Evolutionary conservation across 2,797 vertebrate species (phyloP), one percentile per base, ranked within the genome.

Genomic region (Parotocinclus haroldoi): DNA sequence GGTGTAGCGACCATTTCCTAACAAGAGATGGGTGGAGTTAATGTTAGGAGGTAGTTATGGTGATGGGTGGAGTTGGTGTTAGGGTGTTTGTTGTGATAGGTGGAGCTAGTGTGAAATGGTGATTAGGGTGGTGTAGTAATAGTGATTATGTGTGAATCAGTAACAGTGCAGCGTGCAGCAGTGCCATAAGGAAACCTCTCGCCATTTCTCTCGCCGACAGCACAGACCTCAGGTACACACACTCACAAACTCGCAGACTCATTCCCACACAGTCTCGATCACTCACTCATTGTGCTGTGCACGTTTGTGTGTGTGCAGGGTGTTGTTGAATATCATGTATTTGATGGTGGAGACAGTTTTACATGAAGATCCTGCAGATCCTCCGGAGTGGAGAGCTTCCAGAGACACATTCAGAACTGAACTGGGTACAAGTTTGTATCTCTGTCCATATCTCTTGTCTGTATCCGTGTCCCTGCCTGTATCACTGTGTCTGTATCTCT

Each of bases 121-220:
- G 27, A 5, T 5, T 42, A 11, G 1, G 8, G 40, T 42, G 40
- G 13, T 10, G 44, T 9, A n/a, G 8, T 16, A 14, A 12, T n/a
- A 45, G 14, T 59, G 58, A 57, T n/a, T 45, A 7, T 67, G n/a
- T 55, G 10, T 74, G 50, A 66, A 68, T 0, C 82, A 99, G 97
- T 75, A 99, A 99, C 88, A 99, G 95, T 0, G 96, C 96, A 0
- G 97, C 97, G 0, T 98, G 96, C 68, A 98, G 94, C 81, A 99
- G 94, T 38, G 97, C 96, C 0, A 95, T 99, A 68, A 91, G 97
- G 68, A 99, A 99, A 76, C 96, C 97, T 0, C 27, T 27, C 27
- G 97, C 96, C 59, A 99, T 99, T 82, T 99, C 97, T 61, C 86
- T 99, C 55, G 96, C 97, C 4, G 97, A 99, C 81, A 99, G 97